These are phyloP conservation scores for Anguilla pacifica DNA, from an alignment of 2,797 vertebrate genomes.

Conservation along the genomic window DNA sequence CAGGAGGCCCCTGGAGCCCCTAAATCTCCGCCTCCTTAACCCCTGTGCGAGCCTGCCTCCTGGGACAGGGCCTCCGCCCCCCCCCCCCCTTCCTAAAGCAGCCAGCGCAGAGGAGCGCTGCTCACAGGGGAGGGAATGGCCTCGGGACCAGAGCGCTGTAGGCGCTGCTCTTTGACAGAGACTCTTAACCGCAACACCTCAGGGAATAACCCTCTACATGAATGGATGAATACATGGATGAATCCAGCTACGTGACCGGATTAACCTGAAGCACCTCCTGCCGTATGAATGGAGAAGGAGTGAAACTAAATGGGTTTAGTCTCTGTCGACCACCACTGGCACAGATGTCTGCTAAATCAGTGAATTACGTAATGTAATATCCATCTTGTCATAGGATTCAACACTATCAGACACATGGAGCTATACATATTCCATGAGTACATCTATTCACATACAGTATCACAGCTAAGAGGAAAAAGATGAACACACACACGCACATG, in stretches of 20 bases:
- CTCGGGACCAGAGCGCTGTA: neutral
- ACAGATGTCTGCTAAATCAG: neutral
- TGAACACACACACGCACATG: slow-evolving; percentile 38
- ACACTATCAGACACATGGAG: neutral
- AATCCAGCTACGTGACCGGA: neutral
- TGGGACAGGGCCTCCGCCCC: neutral
- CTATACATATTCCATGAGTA: neutral
- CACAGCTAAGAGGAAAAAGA: slow-evolving; percentile 57
- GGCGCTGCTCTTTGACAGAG: neutral
- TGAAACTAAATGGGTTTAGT: neutral
- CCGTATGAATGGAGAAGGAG: neutral
- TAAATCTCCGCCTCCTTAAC: neutral
- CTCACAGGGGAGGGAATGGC: neutral
- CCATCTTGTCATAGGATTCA: neutral
- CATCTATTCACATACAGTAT: neutral
- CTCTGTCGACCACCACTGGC: neutral
- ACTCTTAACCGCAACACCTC: neutral
- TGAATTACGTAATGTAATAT: neutral
- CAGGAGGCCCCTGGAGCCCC: neutral
- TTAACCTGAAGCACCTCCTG: neutral
- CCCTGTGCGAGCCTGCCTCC: too few relatives aligned
- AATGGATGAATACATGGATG: neutral
- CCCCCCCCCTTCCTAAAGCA: neutral
- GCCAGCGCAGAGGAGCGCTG: neutral
- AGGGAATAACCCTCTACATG: neutral